Evolutionary conservation across 2,113 vertebrate genomes (phyloP).

Genomic region (Ctenomys sociabilis): DNA sequence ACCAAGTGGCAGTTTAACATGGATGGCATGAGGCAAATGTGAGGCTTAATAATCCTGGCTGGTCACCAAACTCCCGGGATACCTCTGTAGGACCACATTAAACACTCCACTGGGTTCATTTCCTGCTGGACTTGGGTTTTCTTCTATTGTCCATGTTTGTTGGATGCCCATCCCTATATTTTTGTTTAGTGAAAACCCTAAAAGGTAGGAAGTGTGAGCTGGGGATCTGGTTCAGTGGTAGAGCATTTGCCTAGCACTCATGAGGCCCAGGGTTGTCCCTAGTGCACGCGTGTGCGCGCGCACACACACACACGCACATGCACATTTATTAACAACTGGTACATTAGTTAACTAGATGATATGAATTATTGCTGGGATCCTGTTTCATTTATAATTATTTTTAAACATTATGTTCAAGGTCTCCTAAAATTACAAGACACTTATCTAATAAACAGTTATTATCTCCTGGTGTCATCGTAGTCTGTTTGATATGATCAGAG

Average conservation of each 20-base stretch:
- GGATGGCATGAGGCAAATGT: slow-evolving; percentile 7
- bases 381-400: slow-evolving; percentile 64
- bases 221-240: background rate
- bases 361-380: slow-evolving; percentile 62
- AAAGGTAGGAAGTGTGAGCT: slow-evolving; percentile 7
- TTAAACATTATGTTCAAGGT: slow-evolving; percentile 52
- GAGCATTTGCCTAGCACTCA: background rate
- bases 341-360: slow-evolving; percentile 54
- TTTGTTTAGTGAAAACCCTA: slow-evolving; percentile 19
- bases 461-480: slow-evolving; percentile 25
- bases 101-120: slow-evolving; percentile 23
- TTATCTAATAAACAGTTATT: slow-evolving; percentile 62
- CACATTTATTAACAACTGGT: slow-evolving; percentile 47
- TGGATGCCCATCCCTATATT: slow-evolving; percentile 11
- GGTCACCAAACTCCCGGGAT: slow-evolving; percentile 4
- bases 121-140: slow-evolving; percentile 21
- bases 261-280: no score
- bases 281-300: no score
- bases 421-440: slow-evolving; percentile 53
- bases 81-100: background rate
- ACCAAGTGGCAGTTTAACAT: slow-evolving; percentile 56
- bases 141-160: background rate
- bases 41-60: slow-evolving; percentile 43
- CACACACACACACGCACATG: background rate
- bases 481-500: slow-evolving; percentile 39